phyloP scores from a whole-genome alignment of 2,888 invertebrate genomes.

The Lumbricus terrestris region DNA sequence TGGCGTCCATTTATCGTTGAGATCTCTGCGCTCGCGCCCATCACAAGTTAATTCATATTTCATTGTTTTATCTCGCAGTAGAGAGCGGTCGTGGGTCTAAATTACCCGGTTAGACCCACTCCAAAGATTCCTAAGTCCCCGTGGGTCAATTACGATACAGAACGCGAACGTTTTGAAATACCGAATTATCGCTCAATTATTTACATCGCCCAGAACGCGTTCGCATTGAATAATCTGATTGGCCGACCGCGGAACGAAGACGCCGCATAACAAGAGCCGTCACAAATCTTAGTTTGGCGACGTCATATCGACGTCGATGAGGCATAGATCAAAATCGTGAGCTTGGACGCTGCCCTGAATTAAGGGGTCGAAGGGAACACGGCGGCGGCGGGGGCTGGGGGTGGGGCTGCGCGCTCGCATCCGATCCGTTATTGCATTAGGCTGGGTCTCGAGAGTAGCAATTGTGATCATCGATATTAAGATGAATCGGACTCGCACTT shows the following conservation, averaged over 20 bases:
- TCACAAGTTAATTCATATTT: slow-evolving; percentile 11
- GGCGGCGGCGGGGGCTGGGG: too few relatives aligned
- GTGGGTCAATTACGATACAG: slow-evolving; percentile 6
- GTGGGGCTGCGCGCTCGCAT: not conserved
- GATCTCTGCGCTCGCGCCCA: not conserved
- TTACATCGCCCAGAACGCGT: not conserved
- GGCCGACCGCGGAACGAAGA: not conserved
- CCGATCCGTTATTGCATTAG: slow-evolving; percentile 5
- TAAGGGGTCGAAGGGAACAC: not conserved
- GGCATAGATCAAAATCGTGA: not conserved
- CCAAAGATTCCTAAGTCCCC: not conserved
- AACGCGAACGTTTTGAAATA: not conserved
- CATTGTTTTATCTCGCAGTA: not conserved
- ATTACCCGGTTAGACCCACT: not conserved
- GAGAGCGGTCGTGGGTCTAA: not conserved
- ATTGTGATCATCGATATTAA: not conserved
- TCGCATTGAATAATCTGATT: slow-evolving; percentile 13
- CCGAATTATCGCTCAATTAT: slow-evolving; percentile 4
- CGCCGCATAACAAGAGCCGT: slow-evolving; percentile 5
- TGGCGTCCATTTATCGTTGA: not conserved
- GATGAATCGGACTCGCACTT: not conserved
- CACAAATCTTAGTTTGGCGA: slow-evolving; percentile 14
- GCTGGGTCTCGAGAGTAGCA: not conserved
- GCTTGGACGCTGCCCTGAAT: not conserved
- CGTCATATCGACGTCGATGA: not conserved